Evolutionary conservation across 2,888 invertebrate species (phyloP).

Genomic region (Vesta saturnalis): DNA sequence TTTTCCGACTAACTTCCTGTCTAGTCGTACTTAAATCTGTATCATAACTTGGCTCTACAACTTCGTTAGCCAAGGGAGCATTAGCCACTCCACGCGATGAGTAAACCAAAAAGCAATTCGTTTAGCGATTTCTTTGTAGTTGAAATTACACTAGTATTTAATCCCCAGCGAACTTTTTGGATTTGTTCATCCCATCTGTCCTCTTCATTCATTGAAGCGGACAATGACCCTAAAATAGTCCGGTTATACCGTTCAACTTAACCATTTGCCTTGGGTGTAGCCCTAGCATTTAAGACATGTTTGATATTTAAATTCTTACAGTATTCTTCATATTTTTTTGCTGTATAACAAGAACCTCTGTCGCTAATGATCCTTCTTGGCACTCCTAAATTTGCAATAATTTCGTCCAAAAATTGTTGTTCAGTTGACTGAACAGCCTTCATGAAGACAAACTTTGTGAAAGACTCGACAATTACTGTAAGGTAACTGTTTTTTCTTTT

Average conservation of each 20-base stretch:
- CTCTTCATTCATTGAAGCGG: background rate
- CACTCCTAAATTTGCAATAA: slow-evolving; percentile 1
- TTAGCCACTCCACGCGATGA: background rate
- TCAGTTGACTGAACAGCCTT: background rate
- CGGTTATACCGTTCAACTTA: slow-evolving; percentile 17
- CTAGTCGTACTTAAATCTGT: background rate
- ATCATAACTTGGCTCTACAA: background rate
- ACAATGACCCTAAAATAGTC: background rate
- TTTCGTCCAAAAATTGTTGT: background rate
- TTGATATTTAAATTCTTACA: background rate
- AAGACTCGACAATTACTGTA: background rate
- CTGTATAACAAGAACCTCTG: background rate
- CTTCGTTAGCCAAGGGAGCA: background rate
- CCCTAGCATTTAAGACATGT: slow-evolving; percentile 12
- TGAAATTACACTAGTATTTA: background rate
- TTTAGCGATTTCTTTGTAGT: background rate
- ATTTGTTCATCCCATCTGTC: background rate
- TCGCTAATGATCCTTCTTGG: background rate
- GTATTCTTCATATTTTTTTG: slow-evolving; percentile 10
- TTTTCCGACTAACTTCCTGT: background rate
- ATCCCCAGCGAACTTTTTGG: background rate
- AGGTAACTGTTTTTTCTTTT: too few species aligned
- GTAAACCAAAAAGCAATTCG: slow-evolving; percentile 8
- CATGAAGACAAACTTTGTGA: background rate
- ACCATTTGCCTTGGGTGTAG: slow-evolving; percentile 18